Base-by-base conservation (phyloP, 2,113 vertebrate genomes). In the Amphilophus citrinellus region DNA sequence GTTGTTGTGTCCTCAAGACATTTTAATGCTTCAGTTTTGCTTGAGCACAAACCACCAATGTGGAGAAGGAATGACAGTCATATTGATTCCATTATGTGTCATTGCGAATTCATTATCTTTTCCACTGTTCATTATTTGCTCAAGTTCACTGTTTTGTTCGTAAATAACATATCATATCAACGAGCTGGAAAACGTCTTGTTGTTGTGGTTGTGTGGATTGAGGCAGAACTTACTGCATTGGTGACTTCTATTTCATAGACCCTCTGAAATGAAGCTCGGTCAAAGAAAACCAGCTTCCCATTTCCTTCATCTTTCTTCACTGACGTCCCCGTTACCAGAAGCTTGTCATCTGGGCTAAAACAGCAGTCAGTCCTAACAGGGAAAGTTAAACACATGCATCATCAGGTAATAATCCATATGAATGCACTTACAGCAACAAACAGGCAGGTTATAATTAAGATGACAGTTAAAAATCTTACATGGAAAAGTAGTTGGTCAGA, bases 261-360 rank as follows among this genome's bases (percentile, higher is more conserved):
- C 77, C 94, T 97, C 89, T 97, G 95, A 87, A 98, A 98, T 3
- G 97, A 97, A 11, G 91, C 90, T 20, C 97, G 95, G 84, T 97
- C 95, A 61, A 98, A 99, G 96, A 99, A 99, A 76, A 96, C 94
- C 73, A 99, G 95, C 84, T 97, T 98, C 68, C 98, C 98, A 3
- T 94, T 97, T 65, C 97, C 98, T 83, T 96, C 94, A 10, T 97
- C 97, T 87, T 96, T 97, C 91, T 97, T 98, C 86, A 98, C 96
- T 3, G 98, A 99, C 0, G 97, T 98, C 15, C 98, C 98, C 0
- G 98, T 99, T 66, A 99, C 95, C 4, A 99, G 60, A 71, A 99
- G 97, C 88, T 97, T 97, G 93, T 99, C 98, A 58, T 99, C 98
- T 10, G 98, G 98, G 87, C 98, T 99, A 82, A 99, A 99, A 86